Conservation (phyloP, 2,113 vertebrate species). For the Talpa occidentalis region DNA sequence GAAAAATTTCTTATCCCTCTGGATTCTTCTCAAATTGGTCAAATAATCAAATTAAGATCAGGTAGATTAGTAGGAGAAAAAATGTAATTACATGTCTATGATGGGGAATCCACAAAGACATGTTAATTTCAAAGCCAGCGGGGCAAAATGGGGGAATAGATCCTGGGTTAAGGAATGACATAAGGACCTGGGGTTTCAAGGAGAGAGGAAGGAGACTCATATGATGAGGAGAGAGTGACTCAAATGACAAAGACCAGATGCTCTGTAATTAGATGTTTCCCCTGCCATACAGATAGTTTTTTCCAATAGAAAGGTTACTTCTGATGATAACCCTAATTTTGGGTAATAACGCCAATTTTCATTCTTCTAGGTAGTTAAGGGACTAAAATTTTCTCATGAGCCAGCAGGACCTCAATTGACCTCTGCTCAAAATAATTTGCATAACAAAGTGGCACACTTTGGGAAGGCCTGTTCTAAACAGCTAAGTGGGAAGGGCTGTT, state of each 20-base stretch:
- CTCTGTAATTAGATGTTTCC: neutral
- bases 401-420: neutral
- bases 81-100: neutral
- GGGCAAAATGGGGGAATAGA: neutral
- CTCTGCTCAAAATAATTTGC: neutral
- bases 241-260: neutral
- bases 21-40: neutral
- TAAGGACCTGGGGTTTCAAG: too few relatives aligned
- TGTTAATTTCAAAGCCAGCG: neutral
- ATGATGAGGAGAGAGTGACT: neutral
- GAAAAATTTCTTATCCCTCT: neutral
- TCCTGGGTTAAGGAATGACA: too few relatives aligned
- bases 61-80: neutral
- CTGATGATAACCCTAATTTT: neutral
- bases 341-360: neutral
- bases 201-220: too few relatives aligned
- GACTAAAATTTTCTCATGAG: neutral
- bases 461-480: too few relatives aligned
- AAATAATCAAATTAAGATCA: neutral
- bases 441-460: neutral
- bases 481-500: neutral
- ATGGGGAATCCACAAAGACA: neutral
- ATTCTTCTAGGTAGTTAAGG: neutral
- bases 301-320: neutral
- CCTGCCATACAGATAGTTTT: neutral